phyloP scores from a whole-genome alignment of 2,888 invertebrate species.

The Callyntrura guangdongensis region DNA sequence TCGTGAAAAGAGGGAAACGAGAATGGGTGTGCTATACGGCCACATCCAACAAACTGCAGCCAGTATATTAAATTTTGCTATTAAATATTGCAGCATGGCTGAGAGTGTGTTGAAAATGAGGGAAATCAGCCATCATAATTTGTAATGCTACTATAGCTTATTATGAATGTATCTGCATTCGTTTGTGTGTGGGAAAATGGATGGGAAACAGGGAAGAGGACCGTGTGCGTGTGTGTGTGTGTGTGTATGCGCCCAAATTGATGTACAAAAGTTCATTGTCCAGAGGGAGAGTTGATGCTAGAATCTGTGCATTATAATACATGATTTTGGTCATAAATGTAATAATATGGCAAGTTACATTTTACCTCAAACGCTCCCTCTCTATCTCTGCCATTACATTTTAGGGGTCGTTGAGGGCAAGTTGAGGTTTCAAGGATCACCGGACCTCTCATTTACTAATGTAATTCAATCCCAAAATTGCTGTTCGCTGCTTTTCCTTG shows the following conservation, averaged over 20 bases:
- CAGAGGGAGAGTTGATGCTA: background rate
- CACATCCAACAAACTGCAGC: no score
- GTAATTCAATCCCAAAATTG: slow-evolving; percentile 76
- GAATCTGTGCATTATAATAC: slow-evolving; percentile 15
- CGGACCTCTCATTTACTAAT: slow-evolving; percentile 78
- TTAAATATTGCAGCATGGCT: slow-evolving; percentile 17
- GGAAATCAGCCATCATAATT: slow-evolving; percentile 29
- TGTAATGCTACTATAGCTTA: slow-evolving; percentile 17
- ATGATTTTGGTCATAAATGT: slow-evolving; percentile 61
- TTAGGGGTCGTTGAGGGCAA: slow-evolving; percentile 75
- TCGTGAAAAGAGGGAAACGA: background rate
- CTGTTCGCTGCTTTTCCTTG: slow-evolving; percentile 49
- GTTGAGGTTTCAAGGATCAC: slow-evolving; percentile 78
- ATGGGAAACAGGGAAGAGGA: background rate
- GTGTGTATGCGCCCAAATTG: background rate
- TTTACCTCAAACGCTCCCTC: slow-evolving; percentile 59
- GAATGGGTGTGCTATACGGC: background rate
- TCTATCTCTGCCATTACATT: slow-evolving; percentile 47
- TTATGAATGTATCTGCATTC: slow-evolving; percentile 4
- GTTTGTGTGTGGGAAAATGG: background rate
- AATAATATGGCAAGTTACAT: slow-evolving; percentile 69
- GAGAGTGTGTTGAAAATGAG: slow-evolving; percentile 26
- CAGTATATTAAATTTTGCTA: slow-evolving; percentile 39
- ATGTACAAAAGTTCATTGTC: slow-evolving; percentile 32
- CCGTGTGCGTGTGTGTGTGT: no score